Conservation (phyloP, 1,140 invertebrate species). For the Leptonema lineaticorne region DNA sequence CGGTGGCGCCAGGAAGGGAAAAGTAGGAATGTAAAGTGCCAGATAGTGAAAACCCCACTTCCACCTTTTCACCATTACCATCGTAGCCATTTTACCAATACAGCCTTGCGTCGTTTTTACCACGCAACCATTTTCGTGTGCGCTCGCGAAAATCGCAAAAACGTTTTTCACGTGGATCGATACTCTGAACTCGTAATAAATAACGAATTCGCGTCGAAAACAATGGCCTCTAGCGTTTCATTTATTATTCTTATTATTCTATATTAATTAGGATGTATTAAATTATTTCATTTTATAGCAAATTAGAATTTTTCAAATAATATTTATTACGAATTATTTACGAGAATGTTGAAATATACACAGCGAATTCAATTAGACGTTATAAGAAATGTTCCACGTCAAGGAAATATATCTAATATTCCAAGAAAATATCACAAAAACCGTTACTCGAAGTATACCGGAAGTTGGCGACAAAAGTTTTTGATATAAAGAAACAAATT, state of each 20-base stretch:
- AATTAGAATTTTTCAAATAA: too few species aligned
- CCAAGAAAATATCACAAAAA: slow-evolving; percentile 5
- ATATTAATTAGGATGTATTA: too few species aligned
- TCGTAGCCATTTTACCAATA: neutral
- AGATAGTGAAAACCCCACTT: slow-evolving; percentile 31
- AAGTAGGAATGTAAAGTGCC: slow-evolving; percentile 41
- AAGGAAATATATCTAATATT: neutral
- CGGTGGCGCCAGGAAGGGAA: slow-evolving; percentile 41
- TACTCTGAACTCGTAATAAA: too few species aligned
- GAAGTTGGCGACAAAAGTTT: too few species aligned
- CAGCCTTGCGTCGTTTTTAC: neutral
- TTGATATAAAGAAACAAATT: too few species aligned
- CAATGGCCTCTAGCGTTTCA: too few species aligned
- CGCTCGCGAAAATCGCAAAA: neutral
- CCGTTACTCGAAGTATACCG: neutral
- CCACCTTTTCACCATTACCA: slow-evolving; percentile 1
- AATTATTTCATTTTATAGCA: too few species aligned
- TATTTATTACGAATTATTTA: too few species aligned
- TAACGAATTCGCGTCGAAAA: too few species aligned
- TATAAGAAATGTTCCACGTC: neutral
- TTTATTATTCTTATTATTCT: too few species aligned
- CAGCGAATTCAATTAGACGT: too few species aligned
- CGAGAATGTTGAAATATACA: too few species aligned
- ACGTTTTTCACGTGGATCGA: neutral
- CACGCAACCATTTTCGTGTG: neutral